Conservation (phyloP, 2,113 vertebrate genomes). For the Rostratula benghalensis region DNA sequence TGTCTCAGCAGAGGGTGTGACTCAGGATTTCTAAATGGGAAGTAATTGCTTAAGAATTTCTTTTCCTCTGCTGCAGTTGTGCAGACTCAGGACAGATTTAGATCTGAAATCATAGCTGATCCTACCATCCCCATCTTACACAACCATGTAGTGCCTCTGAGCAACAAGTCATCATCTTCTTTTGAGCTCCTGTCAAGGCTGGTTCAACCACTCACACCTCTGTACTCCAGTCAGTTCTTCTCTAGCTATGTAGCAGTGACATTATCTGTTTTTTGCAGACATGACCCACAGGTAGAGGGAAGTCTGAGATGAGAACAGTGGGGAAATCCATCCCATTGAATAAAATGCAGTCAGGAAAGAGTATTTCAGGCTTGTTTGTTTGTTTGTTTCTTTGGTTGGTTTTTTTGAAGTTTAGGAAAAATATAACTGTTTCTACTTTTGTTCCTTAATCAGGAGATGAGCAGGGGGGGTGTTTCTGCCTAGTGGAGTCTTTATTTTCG, state of each 20-base stretch:
- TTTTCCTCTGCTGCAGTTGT: background rate
- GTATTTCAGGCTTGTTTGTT: background rate
- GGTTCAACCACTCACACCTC: background rate
- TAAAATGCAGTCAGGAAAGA: background rate
- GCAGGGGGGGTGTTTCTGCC: background rate
- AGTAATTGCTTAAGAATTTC: background rate
- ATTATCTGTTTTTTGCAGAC: background rate
- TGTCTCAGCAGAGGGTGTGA: background rate
- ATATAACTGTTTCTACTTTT: background rate
- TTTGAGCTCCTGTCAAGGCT: background rate
- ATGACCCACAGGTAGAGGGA: background rate
- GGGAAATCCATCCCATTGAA: background rate
- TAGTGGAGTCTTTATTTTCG: background rate
- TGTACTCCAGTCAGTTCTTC: background rate
- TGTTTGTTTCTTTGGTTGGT: background rate
- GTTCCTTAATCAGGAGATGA: background rate
- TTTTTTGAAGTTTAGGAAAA: background rate
- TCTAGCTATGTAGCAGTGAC: background rate
- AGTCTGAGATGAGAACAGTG: background rate
- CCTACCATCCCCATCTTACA: background rate
- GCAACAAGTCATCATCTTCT: background rate
- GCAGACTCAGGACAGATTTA: background rate
- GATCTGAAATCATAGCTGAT: background rate
- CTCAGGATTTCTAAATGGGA: background rate
- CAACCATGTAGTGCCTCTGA: background rate